Percentiles rank a stretch among this genome's conserved stretches.
These are phyloP conservation scores for Penaeus monodon DNA, from an alignment of 2,888 invertebrate genomes.

Conservation along the genomic window DNA sequence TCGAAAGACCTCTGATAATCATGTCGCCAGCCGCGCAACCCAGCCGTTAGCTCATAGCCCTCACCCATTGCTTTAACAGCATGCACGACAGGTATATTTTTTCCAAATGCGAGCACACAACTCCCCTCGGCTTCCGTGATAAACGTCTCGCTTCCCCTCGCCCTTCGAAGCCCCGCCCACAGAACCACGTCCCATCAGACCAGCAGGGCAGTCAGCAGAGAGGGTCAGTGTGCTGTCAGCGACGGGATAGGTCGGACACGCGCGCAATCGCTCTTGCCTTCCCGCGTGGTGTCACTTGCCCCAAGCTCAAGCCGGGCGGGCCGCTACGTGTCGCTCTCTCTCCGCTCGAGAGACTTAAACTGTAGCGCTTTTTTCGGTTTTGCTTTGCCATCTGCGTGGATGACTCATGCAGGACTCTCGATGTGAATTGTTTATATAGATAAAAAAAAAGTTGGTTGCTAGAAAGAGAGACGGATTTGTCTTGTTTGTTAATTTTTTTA, in stretches of 20 bases:
- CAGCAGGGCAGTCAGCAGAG: conserved; percentile 19
- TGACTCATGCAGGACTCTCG: no score
- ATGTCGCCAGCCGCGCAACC: background rate
- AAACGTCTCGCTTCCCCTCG: conserved; percentile 44
- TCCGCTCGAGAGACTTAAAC: background rate
- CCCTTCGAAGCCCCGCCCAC: conserved; percentile 44
- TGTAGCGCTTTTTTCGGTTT: no score
- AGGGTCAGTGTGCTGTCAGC: conserved; percentile 53
- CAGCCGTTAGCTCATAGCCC: background rate
- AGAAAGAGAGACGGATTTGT: no score
- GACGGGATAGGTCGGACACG: conserved; percentile 28
- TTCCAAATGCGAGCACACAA: conserved; percentile 3
- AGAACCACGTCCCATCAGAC: conserved; percentile 36
- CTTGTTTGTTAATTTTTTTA: no score
- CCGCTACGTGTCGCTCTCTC: background rate
- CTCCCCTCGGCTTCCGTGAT: conserved; percentile 42
- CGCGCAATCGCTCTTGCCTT: conserved; percentile 29
- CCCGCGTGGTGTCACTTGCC: conserved; percentile 23
- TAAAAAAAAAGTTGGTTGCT: no score
- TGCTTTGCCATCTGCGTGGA: no score
- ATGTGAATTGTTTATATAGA: no score
- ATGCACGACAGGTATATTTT: conserved; percentile 15
- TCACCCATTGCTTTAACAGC: conserved; percentile 11
- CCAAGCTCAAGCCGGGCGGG: background rate
- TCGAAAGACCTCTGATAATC: background rate